Conservation (phyloP, 2,113 vertebrate species). For the Silurus asotus region DNA sequence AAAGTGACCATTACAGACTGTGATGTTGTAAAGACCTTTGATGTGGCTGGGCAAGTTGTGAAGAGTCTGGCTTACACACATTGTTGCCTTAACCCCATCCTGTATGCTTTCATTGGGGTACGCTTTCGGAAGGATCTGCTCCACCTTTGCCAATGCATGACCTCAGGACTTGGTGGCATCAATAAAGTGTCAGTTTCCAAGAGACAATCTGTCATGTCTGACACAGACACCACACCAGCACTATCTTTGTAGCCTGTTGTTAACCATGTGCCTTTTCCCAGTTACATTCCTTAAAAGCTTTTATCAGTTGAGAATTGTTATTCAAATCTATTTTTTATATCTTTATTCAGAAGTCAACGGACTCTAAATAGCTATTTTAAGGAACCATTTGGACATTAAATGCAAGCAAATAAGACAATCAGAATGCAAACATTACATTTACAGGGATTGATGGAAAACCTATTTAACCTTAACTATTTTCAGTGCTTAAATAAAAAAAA, state of each 20-base stretch:
- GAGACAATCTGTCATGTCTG: conserved; percentile 76
- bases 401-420: neutral
- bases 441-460: neutral
- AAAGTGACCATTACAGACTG: conserved; percentile 67
- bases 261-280: neutral
- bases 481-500: neutral
- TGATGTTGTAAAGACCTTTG: conserved; percentile 53
- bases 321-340: neutral
- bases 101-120: conserved; percentile 86
- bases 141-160: conserved; percentile 62
- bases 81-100: conserved; percentile 85
- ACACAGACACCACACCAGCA: conserved; percentile 72
- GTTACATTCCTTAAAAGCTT: neutral
- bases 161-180: conserved; percentile 57
- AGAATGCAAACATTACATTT: neutral
- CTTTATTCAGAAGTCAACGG: neutral
- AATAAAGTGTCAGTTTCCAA: conserved; percentile 63
- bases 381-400: neutral
- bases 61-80: conserved; percentile 83
- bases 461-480: neutral
- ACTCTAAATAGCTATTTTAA: neutral
- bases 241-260: conserved; percentile 70
- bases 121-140: conserved; percentile 80
- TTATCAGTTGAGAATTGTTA: neutral
- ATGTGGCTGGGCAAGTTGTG: conserved; percentile 78